Conservation (phyloP, 2,888 invertebrate species). For the Oscheius onirici region DNA sequence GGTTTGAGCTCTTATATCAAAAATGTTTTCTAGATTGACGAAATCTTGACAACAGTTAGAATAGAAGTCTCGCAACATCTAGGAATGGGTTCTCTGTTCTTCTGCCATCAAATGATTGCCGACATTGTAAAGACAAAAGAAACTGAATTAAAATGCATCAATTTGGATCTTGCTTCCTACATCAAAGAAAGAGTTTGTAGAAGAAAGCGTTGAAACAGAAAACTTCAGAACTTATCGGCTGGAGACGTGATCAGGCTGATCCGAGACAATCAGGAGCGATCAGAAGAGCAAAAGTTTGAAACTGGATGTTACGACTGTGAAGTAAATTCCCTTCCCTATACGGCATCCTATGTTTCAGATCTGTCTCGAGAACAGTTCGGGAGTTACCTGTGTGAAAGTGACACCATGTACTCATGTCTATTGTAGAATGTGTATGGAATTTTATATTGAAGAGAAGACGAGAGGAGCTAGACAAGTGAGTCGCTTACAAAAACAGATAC, state of each 20-base stretch:
- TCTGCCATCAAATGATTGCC: slow-evolving; percentile 42
- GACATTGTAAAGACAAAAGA: slow-evolving; percentile 15
- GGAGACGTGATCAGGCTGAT: neutral
- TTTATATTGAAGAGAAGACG: slow-evolving; percentile 73
- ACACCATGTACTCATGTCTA: slow-evolving; percentile 77
- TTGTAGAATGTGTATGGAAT: slow-evolving; percentile 77
- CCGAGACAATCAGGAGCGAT: slow-evolving; percentile 22
- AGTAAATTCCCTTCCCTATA: neutral
- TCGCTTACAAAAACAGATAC: neutral
- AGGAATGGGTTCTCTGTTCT: slow-evolving; percentile 37
- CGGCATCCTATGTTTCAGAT: slow-evolving; percentile 68
- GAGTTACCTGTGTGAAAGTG: slow-evolving; percentile 76
- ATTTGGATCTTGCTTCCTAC: slow-evolving; percentile 1
- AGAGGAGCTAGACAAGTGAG: slow-evolving; percentile 16
- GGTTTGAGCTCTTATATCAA: neutral
- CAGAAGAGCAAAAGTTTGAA: slow-evolving; percentile 37
- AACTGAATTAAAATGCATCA: slow-evolving; percentile 2
- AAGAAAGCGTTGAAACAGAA: neutral
- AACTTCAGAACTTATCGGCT: neutral
- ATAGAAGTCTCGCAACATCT: neutral
- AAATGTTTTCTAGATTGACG: neutral
- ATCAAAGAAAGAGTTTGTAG: neutral
- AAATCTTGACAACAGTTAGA: neutral
- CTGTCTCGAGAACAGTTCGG: slow-evolving; percentile 75
- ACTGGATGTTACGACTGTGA: slow-evolving; percentile 40